These are phyloP conservation scores for Lasiurus cinereus DNA, from an alignment of 2,113 vertebrate species.

Conservation along the genomic window DNA sequence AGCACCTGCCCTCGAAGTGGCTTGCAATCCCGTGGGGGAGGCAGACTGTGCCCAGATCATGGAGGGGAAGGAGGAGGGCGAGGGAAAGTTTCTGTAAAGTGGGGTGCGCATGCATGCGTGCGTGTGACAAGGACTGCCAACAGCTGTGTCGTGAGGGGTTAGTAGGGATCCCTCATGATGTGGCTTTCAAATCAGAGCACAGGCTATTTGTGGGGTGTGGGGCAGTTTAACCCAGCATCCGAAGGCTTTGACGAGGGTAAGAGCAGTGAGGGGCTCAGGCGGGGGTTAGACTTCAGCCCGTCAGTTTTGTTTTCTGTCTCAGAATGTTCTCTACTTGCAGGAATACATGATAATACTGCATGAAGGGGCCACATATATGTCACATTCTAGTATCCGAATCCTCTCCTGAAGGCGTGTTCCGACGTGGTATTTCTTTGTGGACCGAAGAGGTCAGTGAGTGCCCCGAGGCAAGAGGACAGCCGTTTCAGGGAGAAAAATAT, in stretches of 20 bases:
- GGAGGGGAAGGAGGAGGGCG: neutral
- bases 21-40: neutral
- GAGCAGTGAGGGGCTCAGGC: neutral
- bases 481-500: neutral
- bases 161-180: neutral
- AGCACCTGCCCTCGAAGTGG: neutral
- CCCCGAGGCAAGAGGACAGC: neutral
- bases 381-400: neutral
- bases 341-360: neutral
- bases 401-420: neutral
- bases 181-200: neutral
- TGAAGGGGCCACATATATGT: neutral
- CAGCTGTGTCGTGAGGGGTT: neutral
- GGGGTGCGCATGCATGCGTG: neutral
- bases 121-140: neutral
- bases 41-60: neutral
- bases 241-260: neutral
- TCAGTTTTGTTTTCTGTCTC: neutral
- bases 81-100: neutral
- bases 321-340: neutral
- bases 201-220: neutral
- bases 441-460: neutral
- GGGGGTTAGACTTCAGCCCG: rapidly evolving
- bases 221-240: neutral
- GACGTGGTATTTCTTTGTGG: neutral